phyloP scores from a whole-genome alignment of 1,140 invertebrate species.

The Brachionus calyciflorus region DNA sequence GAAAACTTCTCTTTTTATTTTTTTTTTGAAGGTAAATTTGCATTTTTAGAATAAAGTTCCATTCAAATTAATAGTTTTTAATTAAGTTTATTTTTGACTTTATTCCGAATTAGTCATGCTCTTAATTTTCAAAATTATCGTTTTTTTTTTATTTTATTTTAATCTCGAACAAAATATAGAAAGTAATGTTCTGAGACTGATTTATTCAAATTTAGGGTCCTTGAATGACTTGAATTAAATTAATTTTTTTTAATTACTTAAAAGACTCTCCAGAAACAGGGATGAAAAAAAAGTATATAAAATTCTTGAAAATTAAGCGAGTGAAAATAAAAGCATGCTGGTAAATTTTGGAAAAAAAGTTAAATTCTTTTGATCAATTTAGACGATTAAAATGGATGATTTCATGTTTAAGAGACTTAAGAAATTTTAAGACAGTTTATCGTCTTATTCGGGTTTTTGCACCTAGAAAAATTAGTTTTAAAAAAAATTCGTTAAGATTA shows the following conservation, averaged over 20 bases:
- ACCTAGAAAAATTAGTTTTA: neutral
- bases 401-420: neutral
- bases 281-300: neutral
- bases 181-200: neutral
- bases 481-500: too few species aligned
- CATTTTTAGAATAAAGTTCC: neutral
- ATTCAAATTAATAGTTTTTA: neutral
- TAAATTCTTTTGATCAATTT: neutral
- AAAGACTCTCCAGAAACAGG: neutral
- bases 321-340: neutral
- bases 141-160: neutral
- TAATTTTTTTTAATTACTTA: neutral
- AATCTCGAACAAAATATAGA: neutral
- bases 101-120: conserved; percentile 24
- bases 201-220: neutral
- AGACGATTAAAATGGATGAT: conserved; percentile 5
- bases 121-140: too few species aligned
- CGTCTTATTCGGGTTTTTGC: conserved; percentile 8
- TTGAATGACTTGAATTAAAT: neutral
- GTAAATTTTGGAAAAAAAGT: neutral
- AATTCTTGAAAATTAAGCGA: neutral
- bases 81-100: conserved; percentile 26
- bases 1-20: too few species aligned
- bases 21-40: neutral
- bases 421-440: neutral